phyloP scores from a whole-genome alignment of 2,888 invertebrate genomes.

The Dolomedes plantarius region DNA sequence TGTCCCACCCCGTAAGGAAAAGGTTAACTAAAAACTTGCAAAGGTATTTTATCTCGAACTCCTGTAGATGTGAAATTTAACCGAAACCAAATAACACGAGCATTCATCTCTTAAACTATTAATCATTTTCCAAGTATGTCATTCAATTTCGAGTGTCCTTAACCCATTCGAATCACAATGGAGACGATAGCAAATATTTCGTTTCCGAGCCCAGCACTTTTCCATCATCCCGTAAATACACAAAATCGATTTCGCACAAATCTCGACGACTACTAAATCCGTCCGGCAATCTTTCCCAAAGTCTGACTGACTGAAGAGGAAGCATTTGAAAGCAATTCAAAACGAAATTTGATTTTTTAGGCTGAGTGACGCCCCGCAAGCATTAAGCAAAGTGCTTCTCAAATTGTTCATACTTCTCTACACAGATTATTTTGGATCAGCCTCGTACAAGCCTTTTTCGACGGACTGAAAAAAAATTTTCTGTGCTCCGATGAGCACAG shows the following conservation, averaged over 20 bases:
- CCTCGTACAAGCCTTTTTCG: background rate
- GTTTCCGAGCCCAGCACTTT: background rate
- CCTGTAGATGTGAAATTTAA: no score
- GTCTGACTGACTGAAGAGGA: no score
- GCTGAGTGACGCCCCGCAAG: constrained; percentile 7
- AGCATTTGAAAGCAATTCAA: background rate
- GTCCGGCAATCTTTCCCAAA: background rate
- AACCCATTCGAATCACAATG: background rate
- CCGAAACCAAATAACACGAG: no score
- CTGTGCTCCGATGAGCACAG: background rate
- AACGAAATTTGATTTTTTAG: constrained; percentile 11
- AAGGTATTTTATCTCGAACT: no score
- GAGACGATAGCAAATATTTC: background rate
- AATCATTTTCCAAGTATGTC: no score
- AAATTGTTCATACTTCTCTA: constrained; percentile 11
- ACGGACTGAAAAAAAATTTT: background rate
- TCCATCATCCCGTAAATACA: background rate
- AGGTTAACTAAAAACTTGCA: no score
- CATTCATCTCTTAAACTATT: no score
- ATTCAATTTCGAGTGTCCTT: background rate
- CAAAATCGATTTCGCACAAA: background rate
- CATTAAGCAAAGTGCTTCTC: constrained; percentile 14
- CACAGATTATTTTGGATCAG: constrained; percentile 11
- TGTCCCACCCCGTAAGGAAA: no score
- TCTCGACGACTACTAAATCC: background rate